phyloP scores from a whole-genome alignment of 2,888 invertebrate genomes.

The Halocaridina rubra region DNA sequence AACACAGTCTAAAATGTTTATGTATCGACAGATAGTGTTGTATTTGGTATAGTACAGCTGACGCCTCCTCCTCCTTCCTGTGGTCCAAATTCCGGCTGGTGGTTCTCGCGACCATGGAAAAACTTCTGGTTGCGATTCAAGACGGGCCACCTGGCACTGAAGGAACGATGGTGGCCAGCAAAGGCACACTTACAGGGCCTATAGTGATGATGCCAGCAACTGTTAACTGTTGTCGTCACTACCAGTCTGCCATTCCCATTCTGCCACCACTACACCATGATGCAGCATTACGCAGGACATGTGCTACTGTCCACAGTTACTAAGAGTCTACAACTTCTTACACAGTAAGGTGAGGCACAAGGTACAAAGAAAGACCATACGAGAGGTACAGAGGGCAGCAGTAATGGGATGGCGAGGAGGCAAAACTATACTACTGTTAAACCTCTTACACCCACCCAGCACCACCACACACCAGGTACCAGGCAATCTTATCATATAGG shows the following conservation, averaged over 20 bases:
- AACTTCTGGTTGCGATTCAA: conserved; percentile 3
- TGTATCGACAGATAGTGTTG: conserved; percentile 49
- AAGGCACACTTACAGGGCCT: conserved; percentile 39
- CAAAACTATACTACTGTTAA: neutral
- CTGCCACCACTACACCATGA: conserved; percentile 30
- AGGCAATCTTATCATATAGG: conserved; percentile 49
- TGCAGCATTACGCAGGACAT: conserved; percentile 26
- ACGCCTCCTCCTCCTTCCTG: conserved; percentile 33
- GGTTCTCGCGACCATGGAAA: conserved; percentile 10
- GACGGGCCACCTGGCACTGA: conserved; percentile 26
- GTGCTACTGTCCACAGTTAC: conserved; percentile 40
- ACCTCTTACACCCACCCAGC: conserved; percentile 9
- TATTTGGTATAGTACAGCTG: conserved; percentile 50
- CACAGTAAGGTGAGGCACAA: conserved; percentile 48
- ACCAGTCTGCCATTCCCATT: conserved; percentile 11
- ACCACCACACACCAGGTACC: conserved; percentile 41
- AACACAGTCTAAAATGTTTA: conserved; percentile 45
- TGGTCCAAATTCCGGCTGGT: conserved; percentile 27
- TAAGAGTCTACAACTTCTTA: conserved; percentile 41
- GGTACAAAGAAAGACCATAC: conserved; percentile 51
- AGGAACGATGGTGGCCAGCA: conserved; percentile 38
- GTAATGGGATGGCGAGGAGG: conserved; percentile 40
- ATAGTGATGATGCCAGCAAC: conserved; percentile 20
- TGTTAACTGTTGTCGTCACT: no score
- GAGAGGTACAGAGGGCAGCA: conserved; percentile 48